Base-by-base conservation (phyloP, 2,888 invertebrate species). In the Lordiphosa fenestrarum region DNA sequence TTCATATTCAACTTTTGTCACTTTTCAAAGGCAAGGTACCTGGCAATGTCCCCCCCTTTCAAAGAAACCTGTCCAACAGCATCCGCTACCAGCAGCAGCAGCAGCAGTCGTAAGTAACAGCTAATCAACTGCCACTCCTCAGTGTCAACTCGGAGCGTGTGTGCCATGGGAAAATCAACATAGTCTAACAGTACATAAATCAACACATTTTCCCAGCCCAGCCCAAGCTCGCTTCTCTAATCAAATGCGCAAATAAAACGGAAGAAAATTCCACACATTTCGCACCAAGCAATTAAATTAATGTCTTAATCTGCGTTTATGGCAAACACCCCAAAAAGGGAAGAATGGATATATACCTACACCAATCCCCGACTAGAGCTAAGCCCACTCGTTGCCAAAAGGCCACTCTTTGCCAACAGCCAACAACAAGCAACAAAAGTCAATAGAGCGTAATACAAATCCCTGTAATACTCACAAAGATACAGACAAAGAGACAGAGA, bases 401-500 rank as follows among this genome's bases (percentile, higher is more conserved):
- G 78, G 78, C 78, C 84, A 84, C 77, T 77, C 80, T 83, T 73
- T 64, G 53, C 66, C 55, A 9, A 30, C 30, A 30, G 30, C 30
- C 80, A 55, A 50, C 41, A 56, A 56, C 42, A 56, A 54, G 49
- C 61, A 69, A 66, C 73, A 83, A 59, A 85, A 84, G 84, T 84
- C 84, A 84, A 84, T 85, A 86, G 84, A 77, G 85, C 84, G 86
- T 86, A 83, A 83, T 72, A 73, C 57, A 81, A 76, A 83, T 86
- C 84, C 86, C 67, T 72, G 74, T 80, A 83, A 80, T 83, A 25
- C 68, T 54, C 37, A 49, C 40, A 54, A 44, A 25, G 10, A 33
- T 3, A 25, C 6, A 52, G 23, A 19, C 9, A 15, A 15, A 15
- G 15, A 41, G 19, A 36, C 10, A 54, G 13, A 47, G n/a, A 39